Conservation (phyloP, 2,113 vertebrate genomes). For the Coreoperca whiteheadi region DNA sequence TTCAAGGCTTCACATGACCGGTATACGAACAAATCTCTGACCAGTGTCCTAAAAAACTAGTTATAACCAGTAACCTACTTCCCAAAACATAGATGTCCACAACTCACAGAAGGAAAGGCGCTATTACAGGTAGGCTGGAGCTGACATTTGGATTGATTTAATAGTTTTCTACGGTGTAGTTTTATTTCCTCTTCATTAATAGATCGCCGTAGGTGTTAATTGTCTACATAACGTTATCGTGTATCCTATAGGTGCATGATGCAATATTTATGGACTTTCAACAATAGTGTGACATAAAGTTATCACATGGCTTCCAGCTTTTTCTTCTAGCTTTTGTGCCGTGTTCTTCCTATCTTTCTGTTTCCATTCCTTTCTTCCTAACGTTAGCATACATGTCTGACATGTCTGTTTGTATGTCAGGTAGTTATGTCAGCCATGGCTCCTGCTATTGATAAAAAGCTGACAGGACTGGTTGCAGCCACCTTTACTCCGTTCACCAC, state of each 20-base stretch:
- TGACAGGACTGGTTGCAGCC: constrained; percentile 91
- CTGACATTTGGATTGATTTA: background rate
- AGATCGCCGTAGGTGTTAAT: too few relatives aligned
- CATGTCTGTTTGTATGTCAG: background rate
- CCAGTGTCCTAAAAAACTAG: background rate
- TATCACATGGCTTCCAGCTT: too few relatives aligned
- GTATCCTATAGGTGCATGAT: background rate
- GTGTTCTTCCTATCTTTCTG: background rate
- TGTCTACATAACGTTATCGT: accelerated
- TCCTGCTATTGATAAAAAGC: constrained; percentile 74
- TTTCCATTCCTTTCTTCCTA: background rate
- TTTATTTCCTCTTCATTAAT: background rate
- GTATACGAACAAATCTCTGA: constrained; percentile 4
- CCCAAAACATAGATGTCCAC: accelerated
- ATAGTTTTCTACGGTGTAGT: background rate
- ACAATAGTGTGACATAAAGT: background rate
- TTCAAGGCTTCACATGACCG: constrained; percentile 40
- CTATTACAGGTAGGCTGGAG: constrained; percentile 1
- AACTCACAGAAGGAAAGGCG: background rate
- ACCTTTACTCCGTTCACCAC: constrained; percentile 91
- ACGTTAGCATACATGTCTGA: background rate
- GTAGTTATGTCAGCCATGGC: constrained; percentile 73
- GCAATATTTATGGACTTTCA: background rate
- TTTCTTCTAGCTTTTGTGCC: background rate
- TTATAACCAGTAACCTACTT: background rate